Evolutionary conservation across 2,113 vertebrate genomes (phyloP), one percentile per base, ranked within the genome.

Genomic region (Terrapene triunguis): DNA sequence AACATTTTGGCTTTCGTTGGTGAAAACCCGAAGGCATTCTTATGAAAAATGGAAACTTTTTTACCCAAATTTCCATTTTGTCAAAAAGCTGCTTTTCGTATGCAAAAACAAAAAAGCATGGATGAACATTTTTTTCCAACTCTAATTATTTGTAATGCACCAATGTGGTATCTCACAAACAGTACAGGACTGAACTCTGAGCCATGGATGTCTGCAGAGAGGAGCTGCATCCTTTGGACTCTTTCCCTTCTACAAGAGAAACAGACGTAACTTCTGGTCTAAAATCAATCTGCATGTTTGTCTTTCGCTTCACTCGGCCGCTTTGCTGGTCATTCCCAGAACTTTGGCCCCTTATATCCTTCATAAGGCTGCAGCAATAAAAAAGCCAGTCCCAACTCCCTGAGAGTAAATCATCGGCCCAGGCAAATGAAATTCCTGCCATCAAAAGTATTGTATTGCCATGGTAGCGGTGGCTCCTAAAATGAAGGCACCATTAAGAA

Each of bases 401-500:
- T 2, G 62, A 55, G 42, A 87, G 25, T 35, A 80, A 10, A 89
- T 74, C 69, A 12, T 44, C 25, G 47, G 19, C 51, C 83, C 80
- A 5, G 4, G 10, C n/a, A 80, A 84, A 92, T 85, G 25, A 82
- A 96, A 79, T 38, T 44, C 62, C 76, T 80, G 55, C 11, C 80
- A 57, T 55, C 55, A 24, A 84, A 80, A 89, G 92, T 38, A 13
- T 25, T 10, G 47, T 19, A 84, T 96, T 97, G 84, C 89, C 85
- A 91, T 82, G 89, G 94, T 48, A 96, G 94, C 94, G 42, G 80
- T 1, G 50, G 95, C 55, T 80, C 89, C 48, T 9, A 69, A 88
- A 93, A 83, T 82, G 65, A 93, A 87, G 62, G n/a, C 16, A 85
- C 44, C 47, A n/a, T 84, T 88, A 82, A 74, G 55, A 65, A 11